Percentiles rank a stretch among this genome's conserved stretches.
These are phyloP conservation scores for Trachurus trachurus DNA, from an alignment of 2,797 vertebrate species.

Conservation along the genomic window DNA sequence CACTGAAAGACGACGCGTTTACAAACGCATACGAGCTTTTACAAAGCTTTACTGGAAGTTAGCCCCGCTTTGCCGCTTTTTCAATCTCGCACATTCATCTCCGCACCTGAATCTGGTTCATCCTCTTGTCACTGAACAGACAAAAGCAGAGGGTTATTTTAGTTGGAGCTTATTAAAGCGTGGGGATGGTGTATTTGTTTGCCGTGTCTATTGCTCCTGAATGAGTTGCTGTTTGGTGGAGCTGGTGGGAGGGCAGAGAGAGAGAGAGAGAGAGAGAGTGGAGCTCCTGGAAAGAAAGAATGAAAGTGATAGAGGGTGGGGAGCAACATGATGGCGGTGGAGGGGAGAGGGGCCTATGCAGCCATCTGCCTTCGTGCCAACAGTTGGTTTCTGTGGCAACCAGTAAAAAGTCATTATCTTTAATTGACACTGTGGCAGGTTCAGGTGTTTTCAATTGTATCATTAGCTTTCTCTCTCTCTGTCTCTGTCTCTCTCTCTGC, in stretches of 20 bases:
- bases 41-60: conserved; percentile 3
- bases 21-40: conserved; percentile 23
- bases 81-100: conserved; percentile 7
- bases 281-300: conserved; percentile 55
- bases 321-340: neutral
- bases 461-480: conserved; percentile 52
- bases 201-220: conserved; percentile 23
- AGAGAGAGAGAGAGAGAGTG: conserved; percentile 18
- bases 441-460: conserved; percentile 86
- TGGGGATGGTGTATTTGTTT: conserved; percentile 52
- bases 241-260: conserved; percentile 27
- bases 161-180: conserved; percentile 42
- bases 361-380: conserved; percentile 78
- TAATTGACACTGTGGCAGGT: conserved; percentile 85
- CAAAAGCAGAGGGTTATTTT: conserved; percentile 35
- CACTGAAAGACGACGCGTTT: conserved; percentile 25
- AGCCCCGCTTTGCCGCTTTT: neutral
- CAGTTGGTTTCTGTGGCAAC: conserved; percentile 85
- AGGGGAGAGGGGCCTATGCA: conserved; percentile 43
- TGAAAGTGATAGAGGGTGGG: conserved; percentile 40
- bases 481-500: conserved; percentile 11
- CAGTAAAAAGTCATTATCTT: conserved; percentile 84
- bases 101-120: conserved; percentile 26
- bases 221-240: conserved; percentile 53
- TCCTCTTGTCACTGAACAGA: conserved; percentile 18